Percentiles rank a stretch among this genome's conserved stretches.
Conservation (phyloP, 2,888 invertebrate genomes). For the Empis stercorea region DNA sequence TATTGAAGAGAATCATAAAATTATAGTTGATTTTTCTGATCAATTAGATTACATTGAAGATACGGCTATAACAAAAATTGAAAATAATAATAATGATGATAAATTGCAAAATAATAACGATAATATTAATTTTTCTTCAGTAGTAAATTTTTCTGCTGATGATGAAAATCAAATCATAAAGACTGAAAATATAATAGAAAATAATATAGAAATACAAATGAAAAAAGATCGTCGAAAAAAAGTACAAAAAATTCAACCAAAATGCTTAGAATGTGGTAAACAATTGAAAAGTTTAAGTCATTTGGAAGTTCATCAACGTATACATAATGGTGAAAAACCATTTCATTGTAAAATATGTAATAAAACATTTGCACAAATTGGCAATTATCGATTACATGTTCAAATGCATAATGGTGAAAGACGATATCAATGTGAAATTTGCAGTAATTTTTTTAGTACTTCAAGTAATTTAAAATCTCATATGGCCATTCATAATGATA, state of each 20-base stretch:
- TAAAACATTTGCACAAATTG: background rate
- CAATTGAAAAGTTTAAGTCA: background rate
- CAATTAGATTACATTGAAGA: too few species aligned
- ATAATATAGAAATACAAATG: too few species aligned
- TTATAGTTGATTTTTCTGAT: too few species aligned
- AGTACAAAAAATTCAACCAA: background rate
- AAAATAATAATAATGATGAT: too few species aligned
- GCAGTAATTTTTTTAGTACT: conserved; percentile 21
- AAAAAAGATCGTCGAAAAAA: too few species aligned
- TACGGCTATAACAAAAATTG: too few species aligned
- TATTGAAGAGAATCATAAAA: conserved; percentile 4
- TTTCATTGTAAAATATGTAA: background rate
- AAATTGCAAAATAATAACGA: too few species aligned
- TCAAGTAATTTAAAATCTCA: conserved; percentile 22
- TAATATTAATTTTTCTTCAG: too few species aligned
- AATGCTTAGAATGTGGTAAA: background rate
- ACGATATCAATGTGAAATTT: conserved; percentile 23
- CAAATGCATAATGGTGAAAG: conserved; percentile 18
- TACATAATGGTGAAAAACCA: background rate
- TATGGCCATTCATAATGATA: conserved; percentile 17
- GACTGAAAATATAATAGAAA: too few species aligned
- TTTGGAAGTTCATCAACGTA: background rate
- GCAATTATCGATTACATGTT: conserved; percentile 18
- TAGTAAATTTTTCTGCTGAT: too few species aligned
- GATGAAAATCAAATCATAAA: too few species aligned